phyloP scores from a whole-genome alignment of 2,888 invertebrate genomes.

The Dascillus cervinus region DNA sequence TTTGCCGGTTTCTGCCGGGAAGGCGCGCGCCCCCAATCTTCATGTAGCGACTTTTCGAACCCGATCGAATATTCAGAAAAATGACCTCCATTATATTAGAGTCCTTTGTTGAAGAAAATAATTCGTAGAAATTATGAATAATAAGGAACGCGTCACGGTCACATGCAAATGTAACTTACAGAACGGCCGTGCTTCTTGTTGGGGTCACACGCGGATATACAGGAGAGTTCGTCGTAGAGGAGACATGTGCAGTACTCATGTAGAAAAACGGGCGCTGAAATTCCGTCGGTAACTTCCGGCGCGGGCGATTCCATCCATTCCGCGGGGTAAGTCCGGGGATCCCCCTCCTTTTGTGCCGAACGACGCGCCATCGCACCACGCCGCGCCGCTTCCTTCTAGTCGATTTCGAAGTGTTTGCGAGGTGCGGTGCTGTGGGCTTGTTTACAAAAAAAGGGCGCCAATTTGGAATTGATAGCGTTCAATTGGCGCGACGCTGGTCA shows the following conservation, averaged over 20 bases:
- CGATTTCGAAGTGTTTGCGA: slow-evolving; percentile 11
- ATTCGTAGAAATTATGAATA: too few species aligned
- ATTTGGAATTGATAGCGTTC: too few species aligned
- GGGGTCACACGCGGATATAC: not conserved
- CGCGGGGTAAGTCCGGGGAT: slow-evolving; percentile 17
- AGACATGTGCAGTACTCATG: slow-evolving; percentile 9
- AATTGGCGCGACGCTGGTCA: not conserved
- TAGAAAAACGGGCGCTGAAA: slow-evolving; percentile 15
- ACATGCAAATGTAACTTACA: too few species aligned
- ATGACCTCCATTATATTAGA: too few species aligned
- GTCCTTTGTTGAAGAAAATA: too few species aligned
- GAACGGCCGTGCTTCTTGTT: too few species aligned
- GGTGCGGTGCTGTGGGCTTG: slow-evolving; percentile 5
- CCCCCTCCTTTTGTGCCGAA: slow-evolving; percentile 7
- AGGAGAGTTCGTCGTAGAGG: not conserved
- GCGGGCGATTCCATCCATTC: slow-evolving; percentile 23
- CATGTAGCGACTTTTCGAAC: too few species aligned
- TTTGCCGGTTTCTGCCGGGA: too few species aligned
- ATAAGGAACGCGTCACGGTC: too few species aligned
- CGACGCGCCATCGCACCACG: slow-evolving; percentile 12
- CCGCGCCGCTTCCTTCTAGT: slow-evolving; percentile 10
- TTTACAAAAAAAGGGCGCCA: slow-evolving; percentile 15
- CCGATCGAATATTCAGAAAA: too few species aligned
- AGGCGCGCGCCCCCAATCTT: too few species aligned
- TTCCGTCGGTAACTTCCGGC: slow-evolving; percentile 15